A percentile compares a stretch with the other conserved stretches of the same genome.
Conservation (phyloP, 2,797 vertebrate species). For the Dromococcyx pavoninus region DNA sequence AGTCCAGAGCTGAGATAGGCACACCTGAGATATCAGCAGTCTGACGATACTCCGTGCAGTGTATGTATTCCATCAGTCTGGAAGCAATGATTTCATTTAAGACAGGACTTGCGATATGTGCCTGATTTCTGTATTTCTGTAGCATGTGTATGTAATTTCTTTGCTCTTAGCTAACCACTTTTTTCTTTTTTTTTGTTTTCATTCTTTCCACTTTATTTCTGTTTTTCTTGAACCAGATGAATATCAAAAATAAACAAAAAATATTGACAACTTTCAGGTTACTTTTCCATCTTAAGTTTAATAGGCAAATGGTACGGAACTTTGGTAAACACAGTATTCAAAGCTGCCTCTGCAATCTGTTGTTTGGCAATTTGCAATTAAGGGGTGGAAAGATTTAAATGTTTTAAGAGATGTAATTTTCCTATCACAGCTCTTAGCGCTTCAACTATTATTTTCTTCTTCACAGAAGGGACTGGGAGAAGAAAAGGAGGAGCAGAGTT, state of each 20-base stretch:
- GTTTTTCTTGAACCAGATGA: conserved; percentile 54
- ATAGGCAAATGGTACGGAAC: conserved; percentile 36
- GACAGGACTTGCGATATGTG: not conserved
- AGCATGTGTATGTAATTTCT: conserved; percentile 35
- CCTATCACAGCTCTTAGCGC: not conserved
- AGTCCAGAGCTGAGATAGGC: not conserved
- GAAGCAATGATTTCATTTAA: not conserved
- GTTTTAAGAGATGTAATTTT: conserved; percentile 12
- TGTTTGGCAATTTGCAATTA: conserved; percentile 56
- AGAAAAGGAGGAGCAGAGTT: not conserved
- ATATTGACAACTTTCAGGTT: conserved; percentile 43
- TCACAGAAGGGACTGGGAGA: not conserved
- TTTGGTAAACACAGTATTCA: conserved; percentile 40
- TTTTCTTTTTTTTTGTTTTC: not conserved
- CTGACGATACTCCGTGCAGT: not conserved
- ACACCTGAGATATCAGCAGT: not conserved
- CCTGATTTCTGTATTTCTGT: conserved; percentile 7
- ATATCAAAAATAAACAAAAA: conserved; percentile 57
- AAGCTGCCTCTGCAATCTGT: conserved; percentile 57
- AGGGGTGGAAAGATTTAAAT: conserved; percentile 13
- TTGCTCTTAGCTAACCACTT: conserved; percentile 36
- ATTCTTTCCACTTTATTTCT: conserved; percentile 6
- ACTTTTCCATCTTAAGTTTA: conserved; percentile 43
- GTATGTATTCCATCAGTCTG: not conserved
- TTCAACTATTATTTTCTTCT: not conserved